Evolutionary conservation across 2,888 invertebrate species (phyloP).

Genomic region (Matsumyia berberina): DNA sequence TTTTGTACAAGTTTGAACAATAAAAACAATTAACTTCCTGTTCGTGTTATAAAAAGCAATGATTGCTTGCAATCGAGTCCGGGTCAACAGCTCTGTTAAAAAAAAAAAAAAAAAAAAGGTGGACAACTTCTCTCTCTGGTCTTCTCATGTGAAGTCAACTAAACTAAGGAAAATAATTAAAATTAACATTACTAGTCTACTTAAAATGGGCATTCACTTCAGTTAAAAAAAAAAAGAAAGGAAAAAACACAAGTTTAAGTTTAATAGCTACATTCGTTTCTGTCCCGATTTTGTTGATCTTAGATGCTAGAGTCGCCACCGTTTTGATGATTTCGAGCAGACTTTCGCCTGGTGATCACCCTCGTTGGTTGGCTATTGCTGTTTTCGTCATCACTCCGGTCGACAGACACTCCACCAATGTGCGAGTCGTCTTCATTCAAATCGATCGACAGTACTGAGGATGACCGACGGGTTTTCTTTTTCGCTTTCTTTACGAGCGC

Average conservation of each 20-base stretch:
- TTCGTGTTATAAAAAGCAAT: conserved; percentile 33
- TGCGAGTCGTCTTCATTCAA: conserved; percentile 78
- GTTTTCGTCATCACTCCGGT: conserved; percentile 67
- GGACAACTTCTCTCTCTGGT: conserved; percentile 6
- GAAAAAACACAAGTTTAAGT: conserved; percentile 22
- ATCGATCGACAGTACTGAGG: conserved; percentile 78
- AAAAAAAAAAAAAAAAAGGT: conserved; percentile 24
- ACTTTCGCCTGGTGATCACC: conserved; percentile 77
- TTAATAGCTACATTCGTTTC: conserved; percentile 49
- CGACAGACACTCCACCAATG: conserved; percentile 76
- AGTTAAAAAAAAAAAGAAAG: conserved; percentile 23
- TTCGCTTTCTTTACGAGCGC: conserved; percentile 72
- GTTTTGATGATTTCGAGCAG: conserved; percentile 77
- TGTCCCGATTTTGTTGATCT: conserved; percentile 37
- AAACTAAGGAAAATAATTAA: conserved; percentile 26
- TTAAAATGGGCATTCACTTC: conserved; percentile 36
- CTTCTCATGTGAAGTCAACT: conserved; percentile 24
- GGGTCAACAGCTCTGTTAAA: conserved; percentile 18
- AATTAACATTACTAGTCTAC: conserved; percentile 26
- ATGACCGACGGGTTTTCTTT: conserved; percentile 77
- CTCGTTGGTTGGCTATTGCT: conserved; percentile 73
- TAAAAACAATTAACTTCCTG: conserved; percentile 44
- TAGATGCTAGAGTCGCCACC: conserved; percentile 72
- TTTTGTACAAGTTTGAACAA: conserved; percentile 73
- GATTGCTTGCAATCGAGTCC: conserved; percentile 36